Conservation (phyloP, 2,113 vertebrate genomes). For the Elephantulus edwardii region DNA sequence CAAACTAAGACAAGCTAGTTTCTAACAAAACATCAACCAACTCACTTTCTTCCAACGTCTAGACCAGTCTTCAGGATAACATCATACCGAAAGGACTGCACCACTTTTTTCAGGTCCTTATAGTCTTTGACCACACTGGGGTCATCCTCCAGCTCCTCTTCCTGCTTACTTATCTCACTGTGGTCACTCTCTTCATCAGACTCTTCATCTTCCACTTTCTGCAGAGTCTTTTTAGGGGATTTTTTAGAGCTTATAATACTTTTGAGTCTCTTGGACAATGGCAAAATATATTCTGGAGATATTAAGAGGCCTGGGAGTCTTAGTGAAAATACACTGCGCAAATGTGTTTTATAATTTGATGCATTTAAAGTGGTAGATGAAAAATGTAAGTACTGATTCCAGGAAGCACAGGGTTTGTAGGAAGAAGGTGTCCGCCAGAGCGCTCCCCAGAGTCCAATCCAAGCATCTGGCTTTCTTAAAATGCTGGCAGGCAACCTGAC, state of each 20-base stretch:
- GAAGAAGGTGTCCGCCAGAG: slow-evolving; percentile 77
- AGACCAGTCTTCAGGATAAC: slow-evolving; percentile 92
- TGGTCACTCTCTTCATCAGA: slow-evolving; percentile 78
- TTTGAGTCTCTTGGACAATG: slow-evolving; percentile 88
- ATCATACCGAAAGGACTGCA: slow-evolving; percentile 93
- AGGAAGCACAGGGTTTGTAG: slow-evolving; percentile 67
- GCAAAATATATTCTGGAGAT: slow-evolving; percentile 72
- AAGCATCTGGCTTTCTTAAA: slow-evolving; percentile 81
- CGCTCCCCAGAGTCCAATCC: slow-evolving; percentile 79
- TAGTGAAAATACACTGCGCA: slow-evolving; percentile 70
- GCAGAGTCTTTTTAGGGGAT: slow-evolving; percentile 68
- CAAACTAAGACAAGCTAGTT: background rate
- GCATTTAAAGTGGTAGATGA: slow-evolving; percentile 73
- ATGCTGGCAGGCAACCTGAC: slow-evolving; percentile 76
- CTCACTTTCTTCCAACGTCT: slow-evolving; percentile 95
- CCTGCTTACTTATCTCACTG: slow-evolving; percentile 83
- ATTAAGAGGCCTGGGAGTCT: slow-evolving; percentile 71
- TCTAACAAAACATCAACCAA: slow-evolving; percentile 34
- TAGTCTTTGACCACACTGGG: slow-evolving; percentile 87
- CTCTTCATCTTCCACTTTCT: slow-evolving; percentile 84
- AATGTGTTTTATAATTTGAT: slow-evolving; percentile 68
- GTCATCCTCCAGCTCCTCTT: slow-evolving; percentile 87
- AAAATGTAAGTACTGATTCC: slow-evolving; percentile 74
- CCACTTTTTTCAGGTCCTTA: slow-evolving; percentile 92
- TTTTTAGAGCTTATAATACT: slow-evolving; percentile 89